Percentiles rank a stretch among this genome's conserved stretches.
phyloP scores from a whole-genome alignment of 2,797 vertebrate genomes.

The Rhabdophis nuchalis region DNA sequence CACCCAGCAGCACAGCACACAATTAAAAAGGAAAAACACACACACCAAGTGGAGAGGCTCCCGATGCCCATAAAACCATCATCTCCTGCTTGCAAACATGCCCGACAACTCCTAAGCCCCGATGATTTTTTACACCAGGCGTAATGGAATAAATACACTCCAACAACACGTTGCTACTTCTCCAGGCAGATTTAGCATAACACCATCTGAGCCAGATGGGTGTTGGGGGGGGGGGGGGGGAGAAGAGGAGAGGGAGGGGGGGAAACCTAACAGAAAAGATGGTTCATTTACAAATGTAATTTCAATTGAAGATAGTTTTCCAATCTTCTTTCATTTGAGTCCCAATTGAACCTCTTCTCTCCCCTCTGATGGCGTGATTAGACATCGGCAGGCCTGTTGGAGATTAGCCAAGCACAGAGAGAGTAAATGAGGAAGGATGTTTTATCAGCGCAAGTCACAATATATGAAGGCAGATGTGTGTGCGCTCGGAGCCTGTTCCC shows the following conservation, averaged over 20 bases:
- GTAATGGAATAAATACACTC: conserved; percentile 68
- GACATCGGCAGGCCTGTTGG: conserved; percentile 81
- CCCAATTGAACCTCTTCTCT: conserved; percentile 77
- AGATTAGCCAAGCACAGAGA: conserved; percentile 88
- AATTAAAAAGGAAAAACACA: neutral
- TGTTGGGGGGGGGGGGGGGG: neutral
- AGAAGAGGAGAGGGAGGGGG: no score
- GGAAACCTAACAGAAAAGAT: conserved; percentile 67
- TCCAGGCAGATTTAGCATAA: conserved; percentile 74
- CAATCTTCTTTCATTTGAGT: conserved; percentile 81
- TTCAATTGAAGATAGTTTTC: conserved; percentile 83
- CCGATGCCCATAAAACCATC: neutral
- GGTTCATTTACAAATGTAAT: conserved; percentile 90
- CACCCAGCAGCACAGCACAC: neutral
- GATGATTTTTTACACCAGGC: conserved; percentile 55
- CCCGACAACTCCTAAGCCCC: conserved; percentile 49
- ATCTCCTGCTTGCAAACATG: conserved; percentile 55
- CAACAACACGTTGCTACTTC: conserved; percentile 59
- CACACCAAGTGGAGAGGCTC: neutral
- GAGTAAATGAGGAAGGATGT: conserved; percentile 93
- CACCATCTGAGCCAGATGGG: conserved; percentile 66
- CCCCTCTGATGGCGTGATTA: conserved; percentile 88
- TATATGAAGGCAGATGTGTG: conserved; percentile 84
- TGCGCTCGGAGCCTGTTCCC: conserved; percentile 84
- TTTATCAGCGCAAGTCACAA: conserved; percentile 88